phyloP scores from a whole-genome alignment of 2,888 invertebrate genomes.

The Dione juno region DNA sequence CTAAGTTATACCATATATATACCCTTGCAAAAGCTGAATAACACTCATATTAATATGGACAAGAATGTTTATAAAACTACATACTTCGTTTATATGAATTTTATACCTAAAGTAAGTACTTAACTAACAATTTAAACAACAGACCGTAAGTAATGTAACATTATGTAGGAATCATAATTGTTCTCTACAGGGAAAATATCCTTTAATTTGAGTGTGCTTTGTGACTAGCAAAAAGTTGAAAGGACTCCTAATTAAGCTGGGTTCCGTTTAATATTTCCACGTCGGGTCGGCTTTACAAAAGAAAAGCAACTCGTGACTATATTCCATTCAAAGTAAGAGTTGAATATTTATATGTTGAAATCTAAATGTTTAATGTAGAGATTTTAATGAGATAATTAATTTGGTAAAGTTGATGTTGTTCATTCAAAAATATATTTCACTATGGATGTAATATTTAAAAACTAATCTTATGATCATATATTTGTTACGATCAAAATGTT shows the following conservation, averaged over 20 bases:
- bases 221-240: constrained; percentile 24
- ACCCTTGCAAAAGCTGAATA: too few relatives aligned
- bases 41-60: too few relatives aligned
- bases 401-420: not conserved
- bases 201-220: constrained; percentile 23
- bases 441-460: too few relatives aligned
- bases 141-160: constrained; percentile 13
- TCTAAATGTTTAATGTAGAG: not conserved
- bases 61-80: too few relatives aligned
- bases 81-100: too few relatives aligned
- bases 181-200: constrained; percentile 5
- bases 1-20: too few relatives aligned
- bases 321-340: not conserved
- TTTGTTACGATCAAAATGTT: too few relatives aligned
- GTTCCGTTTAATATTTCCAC: constrained; percentile 37
- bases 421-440: too few relatives aligned
- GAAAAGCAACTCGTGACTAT: constrained; percentile 6
- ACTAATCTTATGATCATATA: too few relatives aligned
- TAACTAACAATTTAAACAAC: not conserved
- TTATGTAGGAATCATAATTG: constrained; percentile 1
- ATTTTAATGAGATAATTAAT: constrained; percentile 5
- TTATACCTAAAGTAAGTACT: not conserved
- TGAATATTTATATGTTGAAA: not conserved
- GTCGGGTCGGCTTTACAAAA: constrained; percentile 28
- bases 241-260: constrained; percentile 37